Percentiles rank a stretch among this genome's conserved stretches.
These are phyloP conservation scores for Oreohelix idahoensis DNA, from an alignment of 1,140 invertebrate species.

Conservation along the genomic window DNA sequence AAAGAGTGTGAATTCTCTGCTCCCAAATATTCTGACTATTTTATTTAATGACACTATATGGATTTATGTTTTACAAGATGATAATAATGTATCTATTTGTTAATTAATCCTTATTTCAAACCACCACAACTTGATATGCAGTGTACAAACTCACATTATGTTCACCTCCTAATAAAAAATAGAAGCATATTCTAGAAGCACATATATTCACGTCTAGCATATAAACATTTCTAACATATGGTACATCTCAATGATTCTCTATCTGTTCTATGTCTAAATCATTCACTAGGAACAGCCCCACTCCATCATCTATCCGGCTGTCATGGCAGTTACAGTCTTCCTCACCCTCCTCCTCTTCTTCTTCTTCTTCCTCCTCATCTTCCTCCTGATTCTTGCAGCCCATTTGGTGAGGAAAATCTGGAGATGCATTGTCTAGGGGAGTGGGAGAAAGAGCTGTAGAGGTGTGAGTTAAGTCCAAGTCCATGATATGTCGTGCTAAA, in stretches of 20 bases:
- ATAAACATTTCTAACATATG: not conserved
- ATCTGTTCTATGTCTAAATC: slow-evolving; percentile 42
- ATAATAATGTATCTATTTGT: too few species aligned
- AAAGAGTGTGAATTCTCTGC: too few species aligned
- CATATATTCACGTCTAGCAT: too few species aligned
- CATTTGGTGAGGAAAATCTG: not conserved
- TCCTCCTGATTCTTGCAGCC: not conserved
- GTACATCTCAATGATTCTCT: slow-evolving; percentile 33
- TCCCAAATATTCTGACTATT: too few species aligned
- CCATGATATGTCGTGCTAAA: not conserved
- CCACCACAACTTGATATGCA: too few species aligned
- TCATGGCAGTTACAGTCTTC: slow-evolving; percentile 36
- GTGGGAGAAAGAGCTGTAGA: slow-evolving; percentile 5
- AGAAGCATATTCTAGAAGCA: too few species aligned
- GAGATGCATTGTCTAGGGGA: slow-evolving; percentile 12
- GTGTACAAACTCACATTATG: too few species aligned
- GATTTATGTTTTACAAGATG: too few species aligned
- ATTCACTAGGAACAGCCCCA: slow-evolving; percentile 31
- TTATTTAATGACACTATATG: too few species aligned
- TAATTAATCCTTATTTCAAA: too few species aligned
- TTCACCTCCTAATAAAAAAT: too few species aligned
- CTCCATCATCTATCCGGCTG: not conserved
- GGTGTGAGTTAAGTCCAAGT: not conserved
- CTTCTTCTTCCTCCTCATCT: slow-evolving; percentile 26
- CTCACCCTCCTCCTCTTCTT: slow-evolving; percentile 30